Conservation (phyloP, 2,888 invertebrate species). For the Prenolepis imparis region DNA sequence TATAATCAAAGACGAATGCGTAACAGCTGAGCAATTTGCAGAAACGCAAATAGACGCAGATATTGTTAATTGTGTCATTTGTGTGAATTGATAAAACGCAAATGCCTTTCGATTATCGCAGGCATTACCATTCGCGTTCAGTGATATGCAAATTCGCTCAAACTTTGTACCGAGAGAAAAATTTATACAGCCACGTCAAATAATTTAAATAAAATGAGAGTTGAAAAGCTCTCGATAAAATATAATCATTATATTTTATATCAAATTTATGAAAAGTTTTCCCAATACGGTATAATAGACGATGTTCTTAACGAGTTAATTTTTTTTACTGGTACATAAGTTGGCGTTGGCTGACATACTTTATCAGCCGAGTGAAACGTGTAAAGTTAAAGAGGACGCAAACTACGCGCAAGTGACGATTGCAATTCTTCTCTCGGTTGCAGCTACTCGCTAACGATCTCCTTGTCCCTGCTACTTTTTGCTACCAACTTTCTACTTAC, state of each 20-base stretch:
- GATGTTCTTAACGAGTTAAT: background rate
- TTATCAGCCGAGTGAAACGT: constrained; percentile 17
- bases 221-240: background rate
- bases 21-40: constrained; percentile 14
- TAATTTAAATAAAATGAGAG: background rate
- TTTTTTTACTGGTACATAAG: background rate
- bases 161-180: constrained; percentile 33
- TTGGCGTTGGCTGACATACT: background rate
- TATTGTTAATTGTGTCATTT: constrained; percentile 58
- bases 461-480: constrained; percentile 45
- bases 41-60: constrained; percentile 36
- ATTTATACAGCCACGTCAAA: constrained; percentile 1
- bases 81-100: constrained; percentile 54
- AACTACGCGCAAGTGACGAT: constrained; percentile 19
- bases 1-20: background rate
- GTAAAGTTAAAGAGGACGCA: constrained; percentile 8
- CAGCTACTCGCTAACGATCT: constrained; percentile 39
- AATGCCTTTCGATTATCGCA: constrained; percentile 29
- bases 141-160: constrained; percentile 49
- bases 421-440: constrained; percentile 46
- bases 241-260: background rate
- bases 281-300: background rate
- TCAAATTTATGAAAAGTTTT: constrained; percentile 12
- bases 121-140: constrained; percentile 46
- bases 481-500: constrained; percentile 85